Base-by-base conservation (phyloP, 2,888 invertebrate species). In the Dryococelus australis region DNA sequence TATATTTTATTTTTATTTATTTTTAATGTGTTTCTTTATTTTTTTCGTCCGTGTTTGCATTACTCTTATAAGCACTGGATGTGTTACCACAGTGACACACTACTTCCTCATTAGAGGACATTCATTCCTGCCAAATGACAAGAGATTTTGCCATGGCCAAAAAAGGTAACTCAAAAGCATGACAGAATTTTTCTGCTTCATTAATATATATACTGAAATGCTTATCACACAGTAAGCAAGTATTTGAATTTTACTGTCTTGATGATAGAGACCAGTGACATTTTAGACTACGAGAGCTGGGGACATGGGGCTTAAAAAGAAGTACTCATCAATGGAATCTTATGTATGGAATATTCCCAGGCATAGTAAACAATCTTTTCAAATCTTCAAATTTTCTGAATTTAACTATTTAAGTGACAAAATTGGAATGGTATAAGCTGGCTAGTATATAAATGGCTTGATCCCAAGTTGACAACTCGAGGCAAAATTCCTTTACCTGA, bases 91-190 rank as follows among this genome's bases (percentile, higher is more conserved):
- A 80, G 80, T 80, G 80, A n/a, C 80, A 12, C 24, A 80, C 28
- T 80, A 80, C 24, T 80, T 16, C 24, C 80, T 24, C 13, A n/a
- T 80, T 80, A 80, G 80, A 80, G 80, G 80, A 80, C 80, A n/a
- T 80, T 80, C 24, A 80, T 80, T 80, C 28, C 24, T 80, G 1
- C 26, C 80, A 13, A 80, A 80, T 80, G n/a, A 24, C 26, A 35
- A 80, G 80, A n/a, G 26, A 80, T 3, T 80, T 80, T 80, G 80
- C 80, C 24, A 80, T 80, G 35, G 35, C 12, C 28, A 13, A n/a
- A 80, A 80, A 80, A 28, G 24, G 80, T 80, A 80, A 47, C 16
- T 47, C 24, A 24, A 80, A 80, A 80, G 80, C 80, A 80, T 26
- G 80, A 80, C n/a, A 80, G 80, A 24, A n/a, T 80, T 20, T 80